Base-by-base conservation (phyloP, 2,113 vertebrate species). In the Scalopus aquaticus region DNA sequence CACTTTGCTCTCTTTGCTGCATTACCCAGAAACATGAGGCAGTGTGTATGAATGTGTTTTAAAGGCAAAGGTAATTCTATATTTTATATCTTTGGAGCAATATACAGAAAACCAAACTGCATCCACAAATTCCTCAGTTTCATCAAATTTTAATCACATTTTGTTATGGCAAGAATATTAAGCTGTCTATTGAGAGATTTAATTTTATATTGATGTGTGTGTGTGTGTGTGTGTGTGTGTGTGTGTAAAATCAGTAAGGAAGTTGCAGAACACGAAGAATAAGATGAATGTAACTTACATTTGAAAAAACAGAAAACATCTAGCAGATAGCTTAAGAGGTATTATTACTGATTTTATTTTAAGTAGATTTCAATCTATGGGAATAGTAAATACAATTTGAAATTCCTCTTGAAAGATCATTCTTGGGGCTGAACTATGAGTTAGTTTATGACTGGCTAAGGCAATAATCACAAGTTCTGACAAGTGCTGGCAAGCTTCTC, bases 1-100 rank as follows among this genome's bases (percentile, higher is more conserved):
- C 67, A 72, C 46, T 94, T 74, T 8, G 37, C 26, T 46, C 58
- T 54, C 96, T 93, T 78, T 77, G 69, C 39, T 91, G 39, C 91
- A 85, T 49, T 17, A 93, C 85, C 77, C 64, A 96, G 26, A 62
- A 88, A 91, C 85, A 93, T 9, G 44, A 85, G 42, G 77, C 39
- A 69, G 30, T 89, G 85, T 83, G 86, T 17, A n/a, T 74, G 42
- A 76, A 90, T 85, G 72, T 94, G 74, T 95, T 95, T 46, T 86
- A 96, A 93, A 97, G 76, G 90, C 95, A 90, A 96, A 95, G 92
- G 95, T 96, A 96, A 97, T 95, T 70, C 46, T 90, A 89, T 72
- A 62, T 90, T 58, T 42, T 82, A 70, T 17, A 81, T 91, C 76
- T 97, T 94, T 65, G 95, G 62, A 97, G 90, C 96, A 85, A 97